Base-by-base conservation (phyloP, 2,113 vertebrate species). In the Poeciliopsis retropinna region DNA sequence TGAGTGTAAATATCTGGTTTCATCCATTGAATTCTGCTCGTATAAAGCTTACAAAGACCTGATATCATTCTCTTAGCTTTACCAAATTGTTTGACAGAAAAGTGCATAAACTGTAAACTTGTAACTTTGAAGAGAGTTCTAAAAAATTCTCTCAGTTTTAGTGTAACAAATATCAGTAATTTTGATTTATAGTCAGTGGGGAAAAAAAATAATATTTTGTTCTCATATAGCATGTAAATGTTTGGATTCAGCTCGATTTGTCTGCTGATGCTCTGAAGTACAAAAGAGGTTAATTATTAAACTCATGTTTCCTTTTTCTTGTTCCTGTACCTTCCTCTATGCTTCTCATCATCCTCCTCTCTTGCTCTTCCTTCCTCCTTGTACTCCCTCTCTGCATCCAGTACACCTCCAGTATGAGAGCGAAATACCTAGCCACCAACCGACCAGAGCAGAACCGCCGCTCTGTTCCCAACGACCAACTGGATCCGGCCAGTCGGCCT, bases 361-460 rank as follows among this genome's bases (percentile, higher is more conserved):
- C 34, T 62, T 57, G 34, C 39, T 19, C 69, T 32, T 67, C 65
- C 60, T 32, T 32, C 67, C 30, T 54, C 67, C 44, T 51, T 85
- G 17, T 9, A 17, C 81, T 25, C 37, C 74, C 25, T 86, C 51
- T 31, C 19, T 84, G 31, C 88, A 75, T 93, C 70, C 87, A 98
- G 97, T 98, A 98, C 95, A 97, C 97, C 88, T 98, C 97, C 90
- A 98, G 97, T 96, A 98, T 98, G 97, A 98, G 97, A 95, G 97
- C 97, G 62, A 98, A 98, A 94, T 98, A 98, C 95, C 95, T 98
- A 91, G 97, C 97, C 92, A 98, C 97, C 79, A 98, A 96, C 94
- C 96, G 95, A 92, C 97, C 97, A 9, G 96, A 97, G 88, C 95
- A 92, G 84, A 91, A 92, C 80, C 90, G 92, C 68, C 92, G 92